These are phyloP conservation scores for Sebastes nivosus DNA, from an alignment of 2,797 vertebrate species.

Conservation along the genomic window DNA sequence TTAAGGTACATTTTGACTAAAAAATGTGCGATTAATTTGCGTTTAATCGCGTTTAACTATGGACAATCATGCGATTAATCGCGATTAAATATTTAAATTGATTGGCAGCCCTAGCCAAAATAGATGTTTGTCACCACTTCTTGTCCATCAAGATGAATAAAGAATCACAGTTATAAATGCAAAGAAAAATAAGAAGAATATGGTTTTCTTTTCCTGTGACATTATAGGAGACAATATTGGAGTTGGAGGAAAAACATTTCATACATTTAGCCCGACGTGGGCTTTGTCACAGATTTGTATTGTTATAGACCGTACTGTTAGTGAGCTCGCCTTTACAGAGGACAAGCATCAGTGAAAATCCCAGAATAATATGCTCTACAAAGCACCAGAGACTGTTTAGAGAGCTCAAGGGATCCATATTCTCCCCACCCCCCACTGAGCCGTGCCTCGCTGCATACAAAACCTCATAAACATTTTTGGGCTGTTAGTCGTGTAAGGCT, in stretches of 20 bases:
- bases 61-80: no score
- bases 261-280: not conserved
- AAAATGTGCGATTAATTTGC: no score
- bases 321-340: slow-evolving; percentile 9
- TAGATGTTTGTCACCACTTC: not conserved
- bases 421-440: slow-evolving; percentile 8
- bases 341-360: slow-evolving; percentile 34
- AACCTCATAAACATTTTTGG: slow-evolving; percentile 27
- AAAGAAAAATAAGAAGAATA: not conserved
- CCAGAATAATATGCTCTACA: slow-evolving; percentile 21
- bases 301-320: not conserved
- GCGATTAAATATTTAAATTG: no score
- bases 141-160: not conserved
- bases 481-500: slow-evolving; percentile 11
- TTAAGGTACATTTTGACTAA: no score
- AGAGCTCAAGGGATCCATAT: slow-evolving; percentile 45
- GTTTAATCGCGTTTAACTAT: no score
- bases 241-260: not conserved
- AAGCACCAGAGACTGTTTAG: slow-evolving; percentile 39
- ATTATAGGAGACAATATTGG: not conserved
- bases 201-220: not conserved
- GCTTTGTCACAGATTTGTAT: not conserved
- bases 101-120: not conserved
- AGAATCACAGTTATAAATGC: not conserved
- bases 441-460: slow-evolving; percentile 18